Percentiles rank a stretch among this genome's conserved stretches.
phyloP scores from a whole-genome alignment of 2,797 vertebrate genomes.

The Coreius guichenoti region DNA sequence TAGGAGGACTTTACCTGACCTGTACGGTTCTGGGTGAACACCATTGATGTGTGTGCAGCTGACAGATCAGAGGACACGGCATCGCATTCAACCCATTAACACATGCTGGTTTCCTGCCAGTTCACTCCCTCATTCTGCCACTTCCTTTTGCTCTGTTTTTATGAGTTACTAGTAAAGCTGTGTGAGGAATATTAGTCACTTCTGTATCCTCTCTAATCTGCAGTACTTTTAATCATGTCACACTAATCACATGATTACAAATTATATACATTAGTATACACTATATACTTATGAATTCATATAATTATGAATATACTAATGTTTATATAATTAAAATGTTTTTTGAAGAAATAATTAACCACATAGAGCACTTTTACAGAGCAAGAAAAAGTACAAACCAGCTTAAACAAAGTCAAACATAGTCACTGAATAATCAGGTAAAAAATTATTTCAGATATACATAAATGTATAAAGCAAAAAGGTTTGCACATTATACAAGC shows the following conservation, averaged over 20 bases:
- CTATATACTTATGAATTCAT: not conserved
- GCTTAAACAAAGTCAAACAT: not conserved
- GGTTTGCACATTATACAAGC: not conserved
- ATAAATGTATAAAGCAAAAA: not conserved
- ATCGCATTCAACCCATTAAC: slow-evolving; percentile 48
- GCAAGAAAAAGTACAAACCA: not conserved
- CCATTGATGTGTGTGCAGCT: slow-evolving; percentile 18
- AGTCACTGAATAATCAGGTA: not conserved
- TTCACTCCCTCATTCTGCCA: slow-evolving; percentile 16
- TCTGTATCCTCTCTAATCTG: not conserved
- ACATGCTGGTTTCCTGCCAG: slow-evolving; percentile 48
- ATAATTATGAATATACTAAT: not conserved
- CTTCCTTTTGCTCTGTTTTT: slow-evolving; percentile 1
- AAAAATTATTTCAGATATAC: not conserved
- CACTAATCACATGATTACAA: not conserved
- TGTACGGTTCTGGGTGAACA: not conserved
- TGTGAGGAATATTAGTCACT: not conserved
- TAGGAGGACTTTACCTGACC: slow-evolving; percentile 11
- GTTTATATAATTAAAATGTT: not conserved
- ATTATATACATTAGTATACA: not conserved
- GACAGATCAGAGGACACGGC: slow-evolving; percentile 19
- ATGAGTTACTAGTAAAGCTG: not conserved
- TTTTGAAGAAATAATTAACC: not conserved
- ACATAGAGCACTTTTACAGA: not conserved
- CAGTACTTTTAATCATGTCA: not conserved